Conservation (phyloP, 2,888 invertebrate species). For the Mylabris sibirica region DNA sequence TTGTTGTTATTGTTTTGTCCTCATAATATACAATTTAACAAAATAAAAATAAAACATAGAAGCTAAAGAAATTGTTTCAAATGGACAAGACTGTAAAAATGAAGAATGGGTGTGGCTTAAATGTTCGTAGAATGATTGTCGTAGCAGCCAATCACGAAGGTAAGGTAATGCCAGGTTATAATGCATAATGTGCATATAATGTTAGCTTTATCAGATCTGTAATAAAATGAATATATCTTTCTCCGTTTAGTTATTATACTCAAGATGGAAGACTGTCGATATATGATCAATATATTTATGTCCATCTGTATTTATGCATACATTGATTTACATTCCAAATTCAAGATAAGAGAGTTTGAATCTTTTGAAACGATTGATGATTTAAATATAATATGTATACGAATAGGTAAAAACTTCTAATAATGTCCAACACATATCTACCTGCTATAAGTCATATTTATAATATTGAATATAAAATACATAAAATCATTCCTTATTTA, state of each 20-base stretch:
- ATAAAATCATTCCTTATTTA: neutral
- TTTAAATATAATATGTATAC: no score
- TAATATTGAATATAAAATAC: neutral
- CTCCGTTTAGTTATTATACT: conserved; percentile 57
- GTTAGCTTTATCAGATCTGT: conserved; percentile 55
- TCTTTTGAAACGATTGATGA: no score
- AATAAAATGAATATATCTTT: conserved; percentile 48
- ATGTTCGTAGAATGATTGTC: conserved; percentile 60
- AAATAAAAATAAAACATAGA: neutral
- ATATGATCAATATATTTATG: conserved; percentile 56
- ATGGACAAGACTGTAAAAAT: conserved; percentile 52
- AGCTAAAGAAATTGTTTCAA: conserved; percentile 6
- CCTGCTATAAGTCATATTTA: neutral
- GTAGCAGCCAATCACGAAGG: conserved; percentile 60
- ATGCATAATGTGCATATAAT: conserved; percentile 60
- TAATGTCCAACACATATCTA: no score
- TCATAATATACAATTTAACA: neutral
- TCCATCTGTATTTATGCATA: conserved; percentile 24
- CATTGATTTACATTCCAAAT: no score
- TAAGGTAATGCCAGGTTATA: conserved; percentile 61
- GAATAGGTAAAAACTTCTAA: neutral
- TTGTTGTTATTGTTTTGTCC: neutral
- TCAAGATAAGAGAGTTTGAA: no score
- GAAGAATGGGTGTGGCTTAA: conserved; percentile 59
- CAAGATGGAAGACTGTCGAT: conserved; percentile 61